Evolutionary conservation across 2,797 vertebrate genomes (phyloP).

Genomic region (Tapera naevia): DNA sequence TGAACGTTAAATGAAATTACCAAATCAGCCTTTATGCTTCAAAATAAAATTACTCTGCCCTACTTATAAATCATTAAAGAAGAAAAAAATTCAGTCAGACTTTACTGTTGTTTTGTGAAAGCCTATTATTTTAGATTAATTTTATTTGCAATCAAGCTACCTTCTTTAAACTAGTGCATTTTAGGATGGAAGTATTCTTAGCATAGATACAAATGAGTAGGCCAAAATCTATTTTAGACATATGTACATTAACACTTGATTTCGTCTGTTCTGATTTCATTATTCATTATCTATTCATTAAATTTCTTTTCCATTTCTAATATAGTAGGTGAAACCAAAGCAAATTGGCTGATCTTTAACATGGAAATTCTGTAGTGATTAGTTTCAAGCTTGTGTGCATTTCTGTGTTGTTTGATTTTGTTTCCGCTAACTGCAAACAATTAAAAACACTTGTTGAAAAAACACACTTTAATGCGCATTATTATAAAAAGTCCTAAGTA

Average conservation of each 20-base stretch:
- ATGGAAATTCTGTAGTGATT: not conserved
- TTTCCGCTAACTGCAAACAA: not conserved
- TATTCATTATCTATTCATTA: not conserved
- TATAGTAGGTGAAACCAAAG: not conserved
- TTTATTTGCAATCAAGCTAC: not conserved
- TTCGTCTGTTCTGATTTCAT: not conserved
- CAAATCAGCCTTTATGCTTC: not conserved
- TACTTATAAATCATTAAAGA: not conserved
- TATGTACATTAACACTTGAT: not conserved
- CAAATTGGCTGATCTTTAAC: not conserved
- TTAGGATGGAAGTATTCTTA: not conserved
- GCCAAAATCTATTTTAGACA: not conserved
- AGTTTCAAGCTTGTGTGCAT: not conserved
- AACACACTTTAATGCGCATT: accelerated
- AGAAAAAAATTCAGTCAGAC: not conserved
- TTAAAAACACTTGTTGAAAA: not conserved
- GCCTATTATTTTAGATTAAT: not conserved
- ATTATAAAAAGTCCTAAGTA: not conserved
- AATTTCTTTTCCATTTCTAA: not conserved
- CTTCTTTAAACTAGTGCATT: not conserved
- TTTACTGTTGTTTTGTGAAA: not conserved
- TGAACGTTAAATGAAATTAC: not conserved
- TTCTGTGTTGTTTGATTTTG: not conserved
- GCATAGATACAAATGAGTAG: not conserved
- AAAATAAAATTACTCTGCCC: not conserved